Percentiles rank a stretch among this genome's conserved stretches.
phyloP scores from a whole-genome alignment of 2,797 vertebrate species.

The Chelonia mydas region DNA sequence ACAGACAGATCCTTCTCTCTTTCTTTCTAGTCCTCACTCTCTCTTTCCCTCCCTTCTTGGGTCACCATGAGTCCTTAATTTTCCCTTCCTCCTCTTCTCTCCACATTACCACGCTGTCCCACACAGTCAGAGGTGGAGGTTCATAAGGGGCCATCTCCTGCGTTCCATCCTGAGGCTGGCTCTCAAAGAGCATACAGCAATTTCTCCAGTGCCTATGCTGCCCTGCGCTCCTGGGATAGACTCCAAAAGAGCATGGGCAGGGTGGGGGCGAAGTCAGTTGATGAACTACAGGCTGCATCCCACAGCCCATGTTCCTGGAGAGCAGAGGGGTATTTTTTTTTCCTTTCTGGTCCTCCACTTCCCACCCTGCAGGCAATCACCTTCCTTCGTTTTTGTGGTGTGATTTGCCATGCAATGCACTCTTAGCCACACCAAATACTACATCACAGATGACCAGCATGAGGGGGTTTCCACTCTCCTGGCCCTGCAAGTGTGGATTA shows the following conservation, averaged over 20 bases:
- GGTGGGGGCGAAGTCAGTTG: neutral
- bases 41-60: neutral
- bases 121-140: too few species aligned
- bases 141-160: neutral
- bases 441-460: rapidly evolving
- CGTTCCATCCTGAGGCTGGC: neutral
- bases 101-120: neutral
- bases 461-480: rapidly evolving
- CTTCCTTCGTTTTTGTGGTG: neutral
- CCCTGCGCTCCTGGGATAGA: neutral
- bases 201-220: neutral
- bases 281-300: neutral
- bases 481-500: neutral
- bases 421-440: neutral
- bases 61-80: neutral
- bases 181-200: rapidly evolving
- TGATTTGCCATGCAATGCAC: rapidly evolving
- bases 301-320: neutral
- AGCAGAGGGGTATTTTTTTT: neutral
- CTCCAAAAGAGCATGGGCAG: neutral
- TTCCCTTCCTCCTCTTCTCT: neutral
- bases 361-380: neutral
- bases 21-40: neutral
- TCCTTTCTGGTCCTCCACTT: neutral
- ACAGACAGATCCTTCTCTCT: neutral